A percentile compares a stretch with the other conserved stretches of the same genome.
Conservation (phyloP, 2,797 vertebrate species). For the Acestrorhynchus altus region DNA sequence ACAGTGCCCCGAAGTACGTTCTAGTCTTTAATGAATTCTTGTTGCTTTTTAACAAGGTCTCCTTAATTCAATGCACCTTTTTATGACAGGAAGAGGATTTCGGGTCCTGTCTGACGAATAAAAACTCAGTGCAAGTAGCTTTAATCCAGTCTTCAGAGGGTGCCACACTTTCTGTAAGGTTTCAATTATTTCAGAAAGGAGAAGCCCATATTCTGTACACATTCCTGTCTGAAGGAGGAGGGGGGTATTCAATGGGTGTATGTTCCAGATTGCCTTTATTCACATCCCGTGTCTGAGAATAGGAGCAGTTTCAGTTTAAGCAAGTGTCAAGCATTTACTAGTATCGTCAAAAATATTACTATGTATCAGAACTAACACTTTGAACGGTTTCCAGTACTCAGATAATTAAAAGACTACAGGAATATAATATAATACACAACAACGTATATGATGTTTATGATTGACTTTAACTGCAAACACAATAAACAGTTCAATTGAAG, state of each 20-base stretch:
- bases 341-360: no score
- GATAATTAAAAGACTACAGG: no score
- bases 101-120: constrained; percentile 68
- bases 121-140: constrained; percentile 69
- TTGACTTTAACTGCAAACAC: no score
- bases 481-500: no score
- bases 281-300: background rate
- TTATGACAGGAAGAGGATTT: constrained; percentile 71
- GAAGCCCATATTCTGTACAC: constrained; percentile 7
- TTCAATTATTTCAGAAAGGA: constrained; percentile 69
- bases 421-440: no score
- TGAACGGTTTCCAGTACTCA: no score
- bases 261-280: constrained; percentile 5
- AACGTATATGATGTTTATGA: no score
- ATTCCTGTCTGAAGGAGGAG: constrained; percentile 13
- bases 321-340: no score
- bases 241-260: background rate
- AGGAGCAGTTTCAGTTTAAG: background rate
- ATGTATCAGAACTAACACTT: no score
- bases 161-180: constrained; percentile 52
- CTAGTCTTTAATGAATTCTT: constrained; percentile 69
- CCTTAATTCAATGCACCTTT: background rate
- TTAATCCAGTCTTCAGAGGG: constrained; percentile 61
- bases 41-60: constrained; percentile 30
- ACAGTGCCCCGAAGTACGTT: constrained; percentile 28